Percentiles rank a stretch among this genome's conserved stretches.
phyloP scores from a whole-genome alignment of 2,113 vertebrate species.

The Leuciscus idus region DNA sequence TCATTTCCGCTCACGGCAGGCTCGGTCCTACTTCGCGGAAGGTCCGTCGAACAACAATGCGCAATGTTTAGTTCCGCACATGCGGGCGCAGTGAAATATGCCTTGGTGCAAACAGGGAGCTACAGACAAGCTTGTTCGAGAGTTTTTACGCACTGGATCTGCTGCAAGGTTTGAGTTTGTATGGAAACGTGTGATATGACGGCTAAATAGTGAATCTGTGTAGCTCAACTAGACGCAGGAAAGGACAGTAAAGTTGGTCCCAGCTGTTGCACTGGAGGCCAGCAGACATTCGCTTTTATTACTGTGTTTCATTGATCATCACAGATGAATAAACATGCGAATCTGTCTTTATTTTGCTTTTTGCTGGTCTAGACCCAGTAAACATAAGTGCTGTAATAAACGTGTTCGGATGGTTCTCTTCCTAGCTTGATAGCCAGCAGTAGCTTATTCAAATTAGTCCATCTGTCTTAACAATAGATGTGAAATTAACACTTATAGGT shows the following conservation, averaged over 20 bases:
- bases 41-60: constrained; percentile 57
- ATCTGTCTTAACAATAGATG: background rate
- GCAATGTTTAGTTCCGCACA: constrained; percentile 62
- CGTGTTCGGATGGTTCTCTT: background rate
- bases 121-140: constrained; percentile 77
- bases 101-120: constrained; percentile 70
- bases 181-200: background rate
- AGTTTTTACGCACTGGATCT: constrained; percentile 78
- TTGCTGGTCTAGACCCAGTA: background rate
- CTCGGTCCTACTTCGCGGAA: background rate
- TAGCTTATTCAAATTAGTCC: background rate
- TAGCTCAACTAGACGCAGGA: background rate
- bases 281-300: background rate
- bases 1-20: constrained; percentile 4
- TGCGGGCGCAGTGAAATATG: constrained; percentile 64
- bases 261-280: constrained; percentile 15
- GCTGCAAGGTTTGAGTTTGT: constrained; percentile 77
- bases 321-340: background rate
- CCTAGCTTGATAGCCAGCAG: background rate
- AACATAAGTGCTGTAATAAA: background rate
- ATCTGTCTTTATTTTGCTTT: background rate
- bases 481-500: background rate
- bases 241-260: background rate
- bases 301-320: background rate
- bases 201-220: background rate